phyloP scores from a whole-genome alignment of 2,113 vertebrate species.

The Laticauda laticaudata region DNA sequence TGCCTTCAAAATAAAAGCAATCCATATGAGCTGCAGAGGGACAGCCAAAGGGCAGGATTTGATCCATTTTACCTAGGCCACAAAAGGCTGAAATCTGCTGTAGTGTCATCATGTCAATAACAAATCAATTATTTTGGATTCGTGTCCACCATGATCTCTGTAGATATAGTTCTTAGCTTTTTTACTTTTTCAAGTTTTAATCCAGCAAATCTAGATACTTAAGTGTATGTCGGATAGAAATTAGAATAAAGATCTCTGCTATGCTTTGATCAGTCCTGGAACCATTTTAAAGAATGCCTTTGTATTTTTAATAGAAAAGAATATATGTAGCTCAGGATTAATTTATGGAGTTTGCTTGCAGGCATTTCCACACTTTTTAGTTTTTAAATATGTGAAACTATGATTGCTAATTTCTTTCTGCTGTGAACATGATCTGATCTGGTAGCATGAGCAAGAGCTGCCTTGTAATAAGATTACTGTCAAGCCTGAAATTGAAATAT shows the following conservation, averaged over 20 bases:
- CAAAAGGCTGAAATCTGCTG: not conserved
- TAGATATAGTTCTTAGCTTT: not conserved
- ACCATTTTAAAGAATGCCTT: not conserved
- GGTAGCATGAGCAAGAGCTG: not conserved
- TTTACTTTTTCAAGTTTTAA: not conserved
- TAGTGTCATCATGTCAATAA: not conserved
- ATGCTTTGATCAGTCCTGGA: not conserved
- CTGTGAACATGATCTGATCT: not conserved
- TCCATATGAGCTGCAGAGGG: not conserved
- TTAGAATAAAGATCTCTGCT: not conserved
- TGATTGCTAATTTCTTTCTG: not conserved
- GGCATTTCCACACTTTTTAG: not conserved
- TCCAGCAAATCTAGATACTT: not conserved
- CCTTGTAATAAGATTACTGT: not conserved
- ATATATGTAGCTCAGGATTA: not conserved
- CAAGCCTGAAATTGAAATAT: too few species aligned
- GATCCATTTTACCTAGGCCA: not conserved
- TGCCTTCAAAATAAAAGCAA: not conserved
- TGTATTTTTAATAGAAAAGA: not conserved
- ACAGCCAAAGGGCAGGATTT: not conserved
- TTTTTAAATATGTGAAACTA: not conserved
- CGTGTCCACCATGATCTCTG: not conserved
- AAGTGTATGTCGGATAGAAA: not conserved
- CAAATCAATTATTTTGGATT: not conserved
- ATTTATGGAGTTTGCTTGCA: not conserved